Evolutionary conservation across 2,113 vertebrate genomes (phyloP), one percentile per base, ranked within the genome.

Genomic region (Argyrosomus japonicus): DNA sequence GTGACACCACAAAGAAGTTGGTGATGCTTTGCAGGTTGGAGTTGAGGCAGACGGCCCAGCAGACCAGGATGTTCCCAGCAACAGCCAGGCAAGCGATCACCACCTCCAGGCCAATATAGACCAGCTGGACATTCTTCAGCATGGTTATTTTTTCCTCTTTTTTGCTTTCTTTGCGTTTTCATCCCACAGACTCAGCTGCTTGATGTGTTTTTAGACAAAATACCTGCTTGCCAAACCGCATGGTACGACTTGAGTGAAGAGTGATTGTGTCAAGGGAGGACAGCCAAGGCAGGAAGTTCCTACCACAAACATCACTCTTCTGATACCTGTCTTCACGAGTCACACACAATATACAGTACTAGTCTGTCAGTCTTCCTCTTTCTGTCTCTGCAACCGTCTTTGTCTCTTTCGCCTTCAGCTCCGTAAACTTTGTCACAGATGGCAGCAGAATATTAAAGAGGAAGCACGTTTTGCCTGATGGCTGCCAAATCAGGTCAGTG

Each of bases 11-110:
- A 0, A 99, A 99, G 85, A 96, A 97, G 93, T 99, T 99, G 93
- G 98, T 99, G 95, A 98, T 97, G 72, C 95, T 99, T 95, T 98
- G 98, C 84, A 99, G 91, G 92, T 98, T 98, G 95, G 97, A 98
- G 86, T 99, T 99, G 76, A 98, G 84, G 79, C 93, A 96, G 61
- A 99, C 98, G 0, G 98, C 97, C 97, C 98, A 99, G 94, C 97
- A 98, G 85, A 99, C 98, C 86, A 99, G 94, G 79, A 97, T 89
- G 21, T 99, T 99, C n/a, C 98, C 98, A 81, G 96, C 86, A 84
- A 99, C 92, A 51, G 98, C 95, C 95, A 99, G 88, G 74, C 94
- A 91, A 0, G 98, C 98, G 0, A 99, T 98, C 92, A 96, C 92
- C 92, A 99, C 93, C 87, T 99, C 97, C 94, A 99, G 94, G 68